phyloP scores from a whole-genome alignment of 2,113 vertebrate species.

The Melanerpes formicivorus region DNA sequence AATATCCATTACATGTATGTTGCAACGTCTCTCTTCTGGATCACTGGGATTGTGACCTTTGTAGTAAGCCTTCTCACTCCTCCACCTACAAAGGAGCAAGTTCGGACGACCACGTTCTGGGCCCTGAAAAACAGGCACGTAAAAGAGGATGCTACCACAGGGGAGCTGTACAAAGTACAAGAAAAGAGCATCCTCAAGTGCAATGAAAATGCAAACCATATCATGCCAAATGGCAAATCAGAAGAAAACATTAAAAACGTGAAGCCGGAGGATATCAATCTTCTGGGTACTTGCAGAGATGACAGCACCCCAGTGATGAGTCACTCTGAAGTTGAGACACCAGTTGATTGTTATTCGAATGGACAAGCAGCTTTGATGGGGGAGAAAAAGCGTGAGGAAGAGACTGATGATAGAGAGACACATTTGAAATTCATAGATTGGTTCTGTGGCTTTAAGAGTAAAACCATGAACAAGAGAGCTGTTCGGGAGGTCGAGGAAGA shows the following conservation, averaged over 20 bases:
- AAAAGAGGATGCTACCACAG: constrained; percentile 57
- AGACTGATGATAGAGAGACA: constrained; percentile 44
- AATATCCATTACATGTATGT: constrained; percentile 96
- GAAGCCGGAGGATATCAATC: constrained; percentile 84
- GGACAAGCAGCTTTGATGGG: constrained; percentile 80
- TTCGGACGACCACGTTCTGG: constrained; percentile 91
- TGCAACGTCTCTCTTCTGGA: constrained; percentile 92
- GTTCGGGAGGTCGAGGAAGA: constrained; percentile 81
- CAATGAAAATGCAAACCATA: constrained; percentile 76
- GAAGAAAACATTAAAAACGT: constrained; percentile 84
- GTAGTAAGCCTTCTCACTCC: constrained; percentile 90
- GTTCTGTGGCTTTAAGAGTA: constrained; percentile 88
- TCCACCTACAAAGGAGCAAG: constrained; percentile 87
- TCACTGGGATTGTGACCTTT: constrained; percentile 87
- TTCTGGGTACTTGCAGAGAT: constrained; percentile 82
- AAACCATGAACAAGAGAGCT: constrained; percentile 73
- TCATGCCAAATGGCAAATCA: constrained; percentile 82
- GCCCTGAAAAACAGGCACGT: constrained; percentile 75
- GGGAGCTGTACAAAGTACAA: constrained; percentile 77
- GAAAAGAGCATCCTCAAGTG: constrained; percentile 77
- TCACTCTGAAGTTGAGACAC: constrained; percentile 84
- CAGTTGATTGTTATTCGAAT: constrained; percentile 83
- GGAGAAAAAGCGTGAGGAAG: constrained; percentile 73
- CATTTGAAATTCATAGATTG: constrained; percentile 84
- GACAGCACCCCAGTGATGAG: constrained; percentile 83